Base-by-base conservation (phyloP, 2,797 vertebrate species). In the Sebastes trivittatus region DNA sequence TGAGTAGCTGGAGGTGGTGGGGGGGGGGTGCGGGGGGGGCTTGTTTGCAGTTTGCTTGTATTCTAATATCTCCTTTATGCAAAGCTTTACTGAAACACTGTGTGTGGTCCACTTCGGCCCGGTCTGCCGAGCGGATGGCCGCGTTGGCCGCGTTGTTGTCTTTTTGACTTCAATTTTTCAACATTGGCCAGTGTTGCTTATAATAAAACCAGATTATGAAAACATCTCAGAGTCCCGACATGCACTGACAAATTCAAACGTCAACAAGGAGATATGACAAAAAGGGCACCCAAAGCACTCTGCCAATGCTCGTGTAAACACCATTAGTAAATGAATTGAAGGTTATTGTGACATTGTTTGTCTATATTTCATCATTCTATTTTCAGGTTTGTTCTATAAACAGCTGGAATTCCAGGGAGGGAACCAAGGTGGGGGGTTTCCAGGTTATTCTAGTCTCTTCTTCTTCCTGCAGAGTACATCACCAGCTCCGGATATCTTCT, bases 201-300 rank as follows among this genome's bases (percentile, higher is more conserved):
- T 94, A 95, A 95, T 96, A 95, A 95, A 95, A 94, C 89, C 92
- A 89, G 93, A 94, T 95, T 95, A 94, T 95, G 93, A 94, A 96
- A 96, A 96, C 94, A 95, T 93, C 93, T 91, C 75, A 81, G 87
- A 92, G 84, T 92, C 91, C 83, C 49, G 87, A 94, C 91, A 87
- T 87, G 89, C 88, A 88, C 84, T 91, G 92, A 95, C 89, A 79
- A 92, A 95, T 93, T 95, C 84, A 92, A 95, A 95, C 81, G 93
- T 96, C 93, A 95, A 95, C 94, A 95, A 85, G 82, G 83, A 94
- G 93, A 95, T 95, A 95, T 95, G 93, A 94, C 92, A 89, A 89
- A 93, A 42, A 90, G 90, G 86, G 86, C 86, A 93, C 88, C 83
- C 69, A 32, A 64, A 92, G 89, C 85, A 74, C 74, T 81, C 89